Evolutionary conservation across 2,113 vertebrate species (phyloP), one percentile per base, ranked within the genome.

Genomic region (Nothoprocta perdicaria): DNA sequence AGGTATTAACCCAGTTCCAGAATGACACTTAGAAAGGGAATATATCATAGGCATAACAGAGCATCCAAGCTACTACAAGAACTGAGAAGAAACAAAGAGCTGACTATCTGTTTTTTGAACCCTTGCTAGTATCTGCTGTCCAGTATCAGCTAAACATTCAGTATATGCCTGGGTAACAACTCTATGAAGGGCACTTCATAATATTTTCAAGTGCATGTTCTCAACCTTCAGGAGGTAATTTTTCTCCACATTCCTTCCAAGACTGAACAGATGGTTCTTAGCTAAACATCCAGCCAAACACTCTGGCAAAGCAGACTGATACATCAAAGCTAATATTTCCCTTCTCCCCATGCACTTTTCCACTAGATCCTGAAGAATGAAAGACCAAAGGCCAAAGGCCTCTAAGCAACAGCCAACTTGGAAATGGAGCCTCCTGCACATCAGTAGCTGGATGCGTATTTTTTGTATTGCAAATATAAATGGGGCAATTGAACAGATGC

Each of bases 211-310:
- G 41, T 38, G 14, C 21, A 61, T 73, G 29, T 45, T 80, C 78
- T 26, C 69, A 76, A 72, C 5, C 11, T 71, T 91, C 50, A 52
- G 48, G 41, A 79, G 9, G n/a, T 67, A 80, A 46, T 61, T 85
- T 76, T 75, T 78, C 40, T 40, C 24, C 9, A 18, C 27, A 43
- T 76, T 55, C 45, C 8, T 85, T 55, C 60, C 66, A 82, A 76
- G 80, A n/a, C 55, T 75, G 79, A 92, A 65, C 61, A 80, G 63
- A 87, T 62, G 69, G 63, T 72, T 78, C n/a, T 67, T 76, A 53
- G 55, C 66, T 73, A 81, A 86, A 80, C 33, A 87, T 46, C 81
- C 86, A 87, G 84, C 79, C 69, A 82, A 91, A 46, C 38, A 53
- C 50, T 33, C 45, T 79, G 72, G 62, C 2, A 10, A 87, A 67